Conservation (phyloP, 2,888 invertebrate species). For the Xylocampa areola region DNA sequence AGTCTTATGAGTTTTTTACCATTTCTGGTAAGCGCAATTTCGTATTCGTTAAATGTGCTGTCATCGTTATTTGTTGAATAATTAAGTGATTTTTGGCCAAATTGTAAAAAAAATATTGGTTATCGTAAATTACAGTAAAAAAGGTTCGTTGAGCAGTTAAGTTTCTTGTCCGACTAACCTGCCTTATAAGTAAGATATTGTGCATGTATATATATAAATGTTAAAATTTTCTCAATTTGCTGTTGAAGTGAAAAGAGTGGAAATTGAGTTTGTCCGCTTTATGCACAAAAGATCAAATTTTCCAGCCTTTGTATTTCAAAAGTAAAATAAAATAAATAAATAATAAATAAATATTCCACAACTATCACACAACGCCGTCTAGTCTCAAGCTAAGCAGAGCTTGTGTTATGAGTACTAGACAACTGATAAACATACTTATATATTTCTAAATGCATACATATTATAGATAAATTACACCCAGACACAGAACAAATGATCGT, state of each 20-base stretch:
- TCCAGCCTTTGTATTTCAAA: slow-evolving; percentile 15
- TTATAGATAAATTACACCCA: no score
- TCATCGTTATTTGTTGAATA: slow-evolving; percentile 58
- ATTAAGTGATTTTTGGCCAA: slow-evolving; percentile 30
- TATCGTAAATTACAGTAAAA: slow-evolving; percentile 21
- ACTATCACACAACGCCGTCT: no score
- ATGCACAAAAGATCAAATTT: slow-evolving; percentile 21
- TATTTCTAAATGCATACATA: no score
- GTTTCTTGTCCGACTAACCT: slow-evolving; percentile 16
- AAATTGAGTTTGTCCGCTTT: slow-evolving; percentile 20
- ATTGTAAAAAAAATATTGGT: slow-evolving; percentile 6
- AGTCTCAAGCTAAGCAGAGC: no score
- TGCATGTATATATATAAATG: slow-evolving; percentile 1
- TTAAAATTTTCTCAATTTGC: background rate
- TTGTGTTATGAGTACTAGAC: no score
- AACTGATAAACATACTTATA: no score
- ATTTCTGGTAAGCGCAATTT: slow-evolving; percentile 50
- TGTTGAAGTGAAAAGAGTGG: slow-evolving; percentile 10
- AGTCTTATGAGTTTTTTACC: slow-evolving; percentile 60
- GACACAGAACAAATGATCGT: no score
- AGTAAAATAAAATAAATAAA: slow-evolving; percentile 20
- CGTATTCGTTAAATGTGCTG: slow-evolving; percentile 55
- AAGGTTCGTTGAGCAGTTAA: slow-evolving; percentile 27
- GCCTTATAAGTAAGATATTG: slow-evolving; percentile 19
- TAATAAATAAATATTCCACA: no score